Evolutionary conservation across 2,113 vertebrate genomes (phyloP).

Genomic region (Aptenodytes forsteri): DNA sequence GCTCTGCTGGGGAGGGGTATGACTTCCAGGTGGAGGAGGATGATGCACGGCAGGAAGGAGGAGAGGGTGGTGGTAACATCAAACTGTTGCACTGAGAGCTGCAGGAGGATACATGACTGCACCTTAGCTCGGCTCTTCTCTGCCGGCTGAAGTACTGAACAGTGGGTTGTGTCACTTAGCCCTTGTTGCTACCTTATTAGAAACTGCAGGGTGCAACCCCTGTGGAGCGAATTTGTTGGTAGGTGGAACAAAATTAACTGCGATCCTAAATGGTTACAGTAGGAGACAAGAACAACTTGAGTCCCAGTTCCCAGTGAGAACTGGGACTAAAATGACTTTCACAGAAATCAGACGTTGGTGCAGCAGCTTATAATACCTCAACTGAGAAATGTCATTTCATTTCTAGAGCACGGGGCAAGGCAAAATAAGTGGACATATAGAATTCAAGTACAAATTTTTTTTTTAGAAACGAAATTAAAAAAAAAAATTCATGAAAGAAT

Average conservation of each 20-base stretch:
- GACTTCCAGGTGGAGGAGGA: background rate
- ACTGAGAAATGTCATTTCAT: background rate
- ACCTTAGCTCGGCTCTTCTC: background rate
- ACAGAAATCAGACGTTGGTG: background rate
- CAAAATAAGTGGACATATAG: background rate
- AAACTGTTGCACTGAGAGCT: background rate
- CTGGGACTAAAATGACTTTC: background rate
- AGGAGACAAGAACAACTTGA: background rate
- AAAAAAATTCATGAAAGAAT: background rate
- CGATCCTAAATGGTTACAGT: background rate
- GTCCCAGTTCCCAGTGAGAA: background rate
- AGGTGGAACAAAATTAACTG: background rate
- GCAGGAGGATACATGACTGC: background rate
- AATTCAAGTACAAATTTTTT: background rate
- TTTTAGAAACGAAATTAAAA: background rate
- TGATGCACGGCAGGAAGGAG: background rate
- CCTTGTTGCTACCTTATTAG: background rate
- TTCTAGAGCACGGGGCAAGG: background rate
- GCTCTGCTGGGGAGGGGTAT: background rate
- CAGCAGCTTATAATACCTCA: background rate
- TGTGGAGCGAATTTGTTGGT: background rate
- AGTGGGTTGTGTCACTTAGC: background rate
- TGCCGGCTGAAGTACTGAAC: background rate
- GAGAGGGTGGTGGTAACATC: background rate
- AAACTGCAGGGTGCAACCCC: background rate